A percentile compares a stretch with the other conserved stretches of the same genome.
phyloP scores from a whole-genome alignment of 2,113 vertebrate genomes.

The Globicephala melas region DNA sequence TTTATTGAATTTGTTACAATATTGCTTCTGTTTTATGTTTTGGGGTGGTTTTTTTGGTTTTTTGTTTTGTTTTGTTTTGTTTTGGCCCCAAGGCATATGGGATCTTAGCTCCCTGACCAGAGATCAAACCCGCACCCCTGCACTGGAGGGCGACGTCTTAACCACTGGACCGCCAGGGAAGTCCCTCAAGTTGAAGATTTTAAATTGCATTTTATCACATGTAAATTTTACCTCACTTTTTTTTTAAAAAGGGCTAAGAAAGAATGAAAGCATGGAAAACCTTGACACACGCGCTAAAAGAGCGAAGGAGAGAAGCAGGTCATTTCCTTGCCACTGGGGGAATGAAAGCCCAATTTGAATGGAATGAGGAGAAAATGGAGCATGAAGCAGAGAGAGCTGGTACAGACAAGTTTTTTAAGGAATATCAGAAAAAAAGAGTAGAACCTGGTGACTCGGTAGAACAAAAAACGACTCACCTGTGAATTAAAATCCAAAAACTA shows the following conservation, averaged over 20 bases:
- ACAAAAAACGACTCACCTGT: conserved; percentile 6
- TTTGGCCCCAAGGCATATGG: too few relatives aligned
- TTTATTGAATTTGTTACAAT: too few relatives aligned
- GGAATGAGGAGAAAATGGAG: not conserved
- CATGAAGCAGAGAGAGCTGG: not conserved
- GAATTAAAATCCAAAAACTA: not conserved
- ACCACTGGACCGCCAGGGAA: too few relatives aligned
- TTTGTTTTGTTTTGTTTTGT: too few relatives aligned
- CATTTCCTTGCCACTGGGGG: not conserved
- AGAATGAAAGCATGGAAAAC: not conserved
- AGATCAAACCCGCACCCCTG: too few relatives aligned
- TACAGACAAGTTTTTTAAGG: not conserved
- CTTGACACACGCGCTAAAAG: not conserved
- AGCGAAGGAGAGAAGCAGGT: not conserved
- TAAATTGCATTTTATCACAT: not conserved
- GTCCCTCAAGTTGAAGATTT: not conserved
- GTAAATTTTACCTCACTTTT: not conserved
- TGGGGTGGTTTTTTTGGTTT: too few relatives aligned
- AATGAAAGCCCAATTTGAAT: not conserved
- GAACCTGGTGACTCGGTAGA: not conserved
- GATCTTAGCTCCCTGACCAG: too few relatives aligned
- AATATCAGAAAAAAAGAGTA: not conserved
- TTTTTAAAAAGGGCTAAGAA: not conserved
- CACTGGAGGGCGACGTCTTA: too few relatives aligned
- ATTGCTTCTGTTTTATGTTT: too few relatives aligned